Evolutionary conservation across 2,797 vertebrate species (phyloP), one percentile per base, ranked within the genome.

Genomic region (Cetoscarus ocellatus): DNA sequence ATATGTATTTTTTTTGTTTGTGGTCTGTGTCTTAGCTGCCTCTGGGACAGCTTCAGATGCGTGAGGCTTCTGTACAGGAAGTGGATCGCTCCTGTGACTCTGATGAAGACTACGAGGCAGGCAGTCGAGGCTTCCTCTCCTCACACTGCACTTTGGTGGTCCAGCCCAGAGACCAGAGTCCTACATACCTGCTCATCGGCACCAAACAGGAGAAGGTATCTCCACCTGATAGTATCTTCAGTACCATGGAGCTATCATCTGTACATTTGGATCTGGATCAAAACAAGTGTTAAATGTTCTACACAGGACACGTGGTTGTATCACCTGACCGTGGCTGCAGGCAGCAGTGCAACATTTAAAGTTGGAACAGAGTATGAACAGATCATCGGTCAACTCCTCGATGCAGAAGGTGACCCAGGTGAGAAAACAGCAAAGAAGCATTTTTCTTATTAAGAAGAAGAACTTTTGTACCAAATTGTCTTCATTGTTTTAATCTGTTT

Each of bases 61-160:
- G 87, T 5, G 94, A 95, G 9, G 96, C 97, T 0, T 91, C 74
- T 9, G 93, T 98, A 47, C 94, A 96, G 85, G 97, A 99, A 86
- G 97, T 99, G 18, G 98, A 99, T 74, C 95, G 96, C 39, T 99
- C 97, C 70, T 98, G 96, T 80, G 97, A 99, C 83, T 99, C 97
- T 0, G 97, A 99, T 1, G 97, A 98, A 85, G 98, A 99, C 90
- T 98, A 98, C 8, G 97, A 98, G 85, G 91, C 95, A 0, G 94
- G 95, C 49, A 93, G 95, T 44, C 81, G 96, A 39, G 95, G 94
- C 9, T 92, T 98, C 83, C 91, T 98, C 1, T 98, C 97, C 15
- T 98, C 96, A 15, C 96, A 98, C 85, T 97, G 93, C 85, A 99
- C 97, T 0, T 2, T 99, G 80, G 95, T 96, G 90, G 95, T 98